Conservation (phyloP, 2,888 invertebrate species). For the Iselma pallidipennis region DNA sequence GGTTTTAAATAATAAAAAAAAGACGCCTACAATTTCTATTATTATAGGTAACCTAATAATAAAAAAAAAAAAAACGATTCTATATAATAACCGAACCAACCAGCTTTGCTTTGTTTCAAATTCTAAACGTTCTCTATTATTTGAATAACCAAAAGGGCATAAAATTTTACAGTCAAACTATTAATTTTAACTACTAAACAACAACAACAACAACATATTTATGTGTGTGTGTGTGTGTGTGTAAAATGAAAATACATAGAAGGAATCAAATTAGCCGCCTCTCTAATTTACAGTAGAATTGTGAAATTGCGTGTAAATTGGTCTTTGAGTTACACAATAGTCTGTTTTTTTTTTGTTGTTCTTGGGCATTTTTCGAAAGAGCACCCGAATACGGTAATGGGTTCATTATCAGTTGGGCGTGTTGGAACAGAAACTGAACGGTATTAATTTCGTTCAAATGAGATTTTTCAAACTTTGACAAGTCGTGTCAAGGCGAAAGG, state of each 20-base stretch:
- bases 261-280: background rate
- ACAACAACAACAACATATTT: background rate
- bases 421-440: background rate
- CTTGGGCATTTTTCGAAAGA: background rate
- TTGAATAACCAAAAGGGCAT: background rate
- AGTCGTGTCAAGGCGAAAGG: background rate
- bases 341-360: too few species aligned
- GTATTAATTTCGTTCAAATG: background rate
- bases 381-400: background rate
- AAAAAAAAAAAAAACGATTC: slow-evolving; percentile 3
- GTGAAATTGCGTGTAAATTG: background rate
- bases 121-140: background rate
- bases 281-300: background rate
- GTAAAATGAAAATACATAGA: background rate
- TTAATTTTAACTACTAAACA: background rate
- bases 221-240: too few species aligned
- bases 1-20: slow-evolving; percentile 11
- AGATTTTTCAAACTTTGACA: background rate
- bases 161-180: background rate
- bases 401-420: background rate
- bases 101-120: background rate
- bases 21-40: slow-evolving; percentile 22
- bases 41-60: slow-evolving; percentile 10
- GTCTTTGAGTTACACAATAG: background rate
- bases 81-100: background rate